Evolutionary conservation across 2,888 invertebrate genomes (phyloP), one percentile per base, ranked within the genome.

Genomic region (Cynaeus angustus): DNA sequence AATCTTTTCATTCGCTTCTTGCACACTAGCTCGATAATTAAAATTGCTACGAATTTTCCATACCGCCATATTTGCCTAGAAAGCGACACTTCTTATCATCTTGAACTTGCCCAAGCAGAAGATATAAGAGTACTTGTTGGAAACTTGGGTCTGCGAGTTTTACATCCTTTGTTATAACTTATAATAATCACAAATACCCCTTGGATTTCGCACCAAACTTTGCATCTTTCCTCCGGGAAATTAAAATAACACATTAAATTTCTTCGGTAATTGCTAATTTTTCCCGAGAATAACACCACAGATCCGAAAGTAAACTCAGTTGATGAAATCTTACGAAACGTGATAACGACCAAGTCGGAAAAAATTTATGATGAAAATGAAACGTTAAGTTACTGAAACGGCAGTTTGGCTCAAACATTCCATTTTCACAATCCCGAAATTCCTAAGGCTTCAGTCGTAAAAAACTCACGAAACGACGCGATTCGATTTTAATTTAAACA

Each of bases 101-200:
- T 66, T 56, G 56, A 56, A 66, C 56, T 66, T 48, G 66, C 66
- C 48, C 56, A 28, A 66, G 55, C 66, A 66, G 65, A 65, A 56
- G 55, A 65, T 64, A 62, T 62, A 38, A 48, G 45, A 55, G 45
- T 65, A 65, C 64, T 52, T 43, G 64, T 65, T 65, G 13, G 16
- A 55, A 65, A 65, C 65, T 65, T 52, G 10, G 21, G 50, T 26
- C 50, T 14, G 37, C 14, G 45, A 13, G 14, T 65, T 65, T 53
- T 30, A 55, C 45, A 26, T 43, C 16, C 53, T 33, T 45, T 48
- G 66, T 53, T 56, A 37, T 45, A 66, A 66, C 43, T 65, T 65
- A 48, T 41, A 62, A 53, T 65, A 65, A 65, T 65, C 43, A 13
- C 65, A 65, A 55, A 65, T 62, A 62, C 48, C 28, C 26, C 9